Evolutionary conservation across 2,797 vertebrate species (phyloP).

Genomic region (Allochrocebus solatus): DNA sequence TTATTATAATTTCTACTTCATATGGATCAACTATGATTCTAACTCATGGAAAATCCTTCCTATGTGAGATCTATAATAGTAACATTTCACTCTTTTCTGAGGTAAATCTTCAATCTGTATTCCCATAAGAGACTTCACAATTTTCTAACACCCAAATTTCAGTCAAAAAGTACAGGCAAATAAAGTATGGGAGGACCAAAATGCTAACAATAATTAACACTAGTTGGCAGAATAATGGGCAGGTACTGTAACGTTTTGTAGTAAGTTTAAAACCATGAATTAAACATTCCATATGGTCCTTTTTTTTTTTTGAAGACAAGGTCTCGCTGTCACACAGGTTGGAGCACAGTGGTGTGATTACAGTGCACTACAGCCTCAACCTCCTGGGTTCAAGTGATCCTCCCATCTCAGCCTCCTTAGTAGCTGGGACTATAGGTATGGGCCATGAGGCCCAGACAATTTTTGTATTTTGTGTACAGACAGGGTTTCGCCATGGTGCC

Average conservation of each 20-base stretch:
- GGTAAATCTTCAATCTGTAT: not conserved
- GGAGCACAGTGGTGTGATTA: not conserved
- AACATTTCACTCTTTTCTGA: not conserved
- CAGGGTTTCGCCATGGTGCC: not conserved
- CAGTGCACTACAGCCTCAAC: not conserved
- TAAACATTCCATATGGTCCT: not conserved
- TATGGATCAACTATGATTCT: not conserved
- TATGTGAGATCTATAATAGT: not conserved
- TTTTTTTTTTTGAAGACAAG: not conserved
- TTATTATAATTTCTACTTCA: not conserved
- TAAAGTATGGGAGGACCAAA: not conserved
- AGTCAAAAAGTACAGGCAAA: not conserved
- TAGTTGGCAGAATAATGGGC: not conserved
- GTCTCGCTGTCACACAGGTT: not conserved
- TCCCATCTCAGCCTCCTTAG: not conserved
- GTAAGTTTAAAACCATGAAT: not conserved
- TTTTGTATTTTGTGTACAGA: not conserved
- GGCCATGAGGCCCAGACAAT: not conserved
- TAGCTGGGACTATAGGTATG: not conserved
- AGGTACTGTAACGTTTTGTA: not conserved
- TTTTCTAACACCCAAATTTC: constrained; percentile 14
- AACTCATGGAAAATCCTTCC: constrained; percentile 1
- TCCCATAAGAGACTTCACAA: not conserved
- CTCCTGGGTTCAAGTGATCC: not conserved
- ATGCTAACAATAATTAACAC: not conserved